These are phyloP conservation scores for Corythornis cristatus DNA, from an alignment of 2,113 vertebrate genomes.

Conservation along the genomic window DNA sequence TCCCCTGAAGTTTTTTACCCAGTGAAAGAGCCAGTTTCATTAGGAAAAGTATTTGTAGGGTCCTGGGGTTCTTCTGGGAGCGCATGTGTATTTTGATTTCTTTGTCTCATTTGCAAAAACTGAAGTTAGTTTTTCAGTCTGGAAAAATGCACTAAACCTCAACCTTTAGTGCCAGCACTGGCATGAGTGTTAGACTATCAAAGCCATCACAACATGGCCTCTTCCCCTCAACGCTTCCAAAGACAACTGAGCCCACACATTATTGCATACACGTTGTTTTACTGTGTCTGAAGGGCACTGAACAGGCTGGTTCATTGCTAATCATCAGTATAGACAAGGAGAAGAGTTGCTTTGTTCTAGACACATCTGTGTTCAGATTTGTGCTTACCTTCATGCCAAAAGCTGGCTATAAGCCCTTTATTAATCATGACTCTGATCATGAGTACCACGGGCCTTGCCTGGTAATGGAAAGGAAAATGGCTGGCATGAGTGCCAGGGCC, in stretches of 20 bases:
- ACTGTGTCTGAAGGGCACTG: neutral
- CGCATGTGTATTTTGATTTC: neutral
- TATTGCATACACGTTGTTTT: rapidly evolving
- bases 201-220: neutral
- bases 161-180: neutral
- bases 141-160: neutral
- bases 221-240: neutral
- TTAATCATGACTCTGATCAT: rapidly evolving
- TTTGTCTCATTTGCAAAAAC: neutral
- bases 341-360: neutral
- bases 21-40: neutral
- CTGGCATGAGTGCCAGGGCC: rapidly evolving
- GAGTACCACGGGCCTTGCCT: neutral
- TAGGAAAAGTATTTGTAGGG: neutral
- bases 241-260: neutral
- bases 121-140: neutral
- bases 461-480: neutral
- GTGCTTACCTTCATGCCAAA: neutral
- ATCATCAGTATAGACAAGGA: neutral
- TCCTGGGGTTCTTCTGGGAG: neutral
- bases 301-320: neutral
- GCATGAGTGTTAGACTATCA: neutral
- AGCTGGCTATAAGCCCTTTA: neutral
- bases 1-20: neutral
- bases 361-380: neutral